Evolutionary conservation across 2,797 vertebrate species (phyloP).

Genomic region (Zalophus californianus): DNA sequence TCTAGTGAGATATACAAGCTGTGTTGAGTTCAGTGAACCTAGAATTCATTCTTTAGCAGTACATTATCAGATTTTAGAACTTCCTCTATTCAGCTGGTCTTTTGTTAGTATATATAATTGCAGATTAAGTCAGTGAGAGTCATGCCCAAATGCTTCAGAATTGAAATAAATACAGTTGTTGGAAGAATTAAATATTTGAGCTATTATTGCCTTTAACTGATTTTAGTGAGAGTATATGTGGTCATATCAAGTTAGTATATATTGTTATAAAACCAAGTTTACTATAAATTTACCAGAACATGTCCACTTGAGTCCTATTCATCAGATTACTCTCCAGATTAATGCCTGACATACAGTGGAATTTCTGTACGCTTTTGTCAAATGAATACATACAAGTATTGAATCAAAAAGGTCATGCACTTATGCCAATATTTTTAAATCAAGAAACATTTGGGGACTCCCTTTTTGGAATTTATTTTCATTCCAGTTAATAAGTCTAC

Average conservation of each 20-base stretch:
- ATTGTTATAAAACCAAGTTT: neutral
- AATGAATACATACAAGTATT: neutral
- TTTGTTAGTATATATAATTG: neutral
- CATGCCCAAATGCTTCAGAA: neutral
- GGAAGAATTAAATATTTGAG: neutral
- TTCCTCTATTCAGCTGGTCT: conserved; percentile 10
- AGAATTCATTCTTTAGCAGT: neutral
- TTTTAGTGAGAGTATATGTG: neutral
- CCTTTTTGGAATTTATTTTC: conserved; percentile 23
- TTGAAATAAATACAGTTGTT: neutral
- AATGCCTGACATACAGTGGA: neutral
- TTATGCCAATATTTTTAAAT: neutral
- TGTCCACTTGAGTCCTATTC: neutral
- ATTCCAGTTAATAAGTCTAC: conserved; percentile 14
- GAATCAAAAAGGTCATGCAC: neutral
- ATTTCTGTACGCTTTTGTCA: neutral
- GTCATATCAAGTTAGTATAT: neutral
- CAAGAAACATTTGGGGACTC: neutral
- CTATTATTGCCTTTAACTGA: neutral
- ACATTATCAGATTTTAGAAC: neutral
- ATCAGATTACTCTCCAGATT: neutral
- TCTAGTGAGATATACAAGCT: neutral
- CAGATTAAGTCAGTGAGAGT: conserved; percentile 24
- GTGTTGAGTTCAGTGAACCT: neutral
- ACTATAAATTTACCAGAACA: neutral